Evolutionary conservation across 2,113 vertebrate species (phyloP), one percentile per base, ranked within the genome.

Genomic region (Lanius ludovicianus): DNA sequence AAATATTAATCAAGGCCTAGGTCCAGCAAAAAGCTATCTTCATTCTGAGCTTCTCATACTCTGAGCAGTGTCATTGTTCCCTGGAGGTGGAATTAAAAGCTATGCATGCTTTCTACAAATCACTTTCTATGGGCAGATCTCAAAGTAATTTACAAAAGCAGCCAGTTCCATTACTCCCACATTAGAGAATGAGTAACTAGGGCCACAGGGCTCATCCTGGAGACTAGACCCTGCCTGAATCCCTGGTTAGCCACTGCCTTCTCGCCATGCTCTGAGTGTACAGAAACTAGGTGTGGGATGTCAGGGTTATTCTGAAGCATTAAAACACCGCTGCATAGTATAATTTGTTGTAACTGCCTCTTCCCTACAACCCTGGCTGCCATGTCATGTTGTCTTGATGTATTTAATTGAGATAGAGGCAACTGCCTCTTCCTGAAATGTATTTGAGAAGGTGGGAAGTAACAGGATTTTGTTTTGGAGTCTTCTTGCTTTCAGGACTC

Each of bases 1-100:
- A 96, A 97, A 90, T 37, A 83, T 78, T 25, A 95, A 89, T 84
- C 56, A 50, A 90, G 44, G 35, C 37, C 70, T 53, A 62, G n/a
- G 47, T 82, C 64, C 50, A 87, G 78, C 53, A 90, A 68, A 94
- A 87, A 75, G 19, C 50, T 60, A 4, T 90, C 65, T 84, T 63
- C 70, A 39, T 56, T 15, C 35, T 63, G 76, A 92, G 70, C 56
- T 84, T 87, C 62, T 47, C 1, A 0, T 67, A 18, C 19, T 53
- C 55, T 14, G 39, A 63, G 64, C 68, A 57, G 52, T 65, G 83
- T n/a, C 68, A 17, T 70, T 87, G 75, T 63, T 94, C 80, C 69
- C 69, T 81, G 62, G 73, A 75, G 73, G 18, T 56, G 81, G 77
- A 93, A 93, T 82, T 78, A 71, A 89, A 67, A 94, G 57, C 0